Conservation (phyloP, 2,888 invertebrate species). For the Cephus sareptanus region DNA sequence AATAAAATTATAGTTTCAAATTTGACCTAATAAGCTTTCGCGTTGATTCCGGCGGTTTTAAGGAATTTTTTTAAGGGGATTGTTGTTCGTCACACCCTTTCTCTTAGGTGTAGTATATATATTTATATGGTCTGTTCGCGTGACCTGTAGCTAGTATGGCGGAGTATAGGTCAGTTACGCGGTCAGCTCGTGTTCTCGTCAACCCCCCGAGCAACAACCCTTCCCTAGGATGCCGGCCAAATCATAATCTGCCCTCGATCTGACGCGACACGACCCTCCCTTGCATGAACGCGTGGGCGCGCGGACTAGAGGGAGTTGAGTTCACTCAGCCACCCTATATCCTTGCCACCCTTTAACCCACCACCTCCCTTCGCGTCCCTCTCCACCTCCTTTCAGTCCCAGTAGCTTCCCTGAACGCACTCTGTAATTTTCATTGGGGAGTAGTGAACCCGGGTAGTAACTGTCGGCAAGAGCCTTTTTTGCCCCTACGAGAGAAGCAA, state of each 20-base stretch:
- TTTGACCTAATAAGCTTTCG: background rate
- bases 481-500: background rate
- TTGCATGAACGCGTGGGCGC: background rate
- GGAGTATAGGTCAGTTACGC: conserved; percentile 44
- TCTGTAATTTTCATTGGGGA: background rate
- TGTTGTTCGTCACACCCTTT: background rate
- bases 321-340: background rate
- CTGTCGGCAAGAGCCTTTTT: background rate
- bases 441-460: background rate
- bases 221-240: background rate
- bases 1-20: background rate
- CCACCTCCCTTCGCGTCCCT: background rate
- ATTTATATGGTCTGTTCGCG: conserved; percentile 20
- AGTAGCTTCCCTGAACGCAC: background rate
- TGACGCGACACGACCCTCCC: conserved; percentile 10
- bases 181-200: conserved; percentile 9
- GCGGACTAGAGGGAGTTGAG: background rate
- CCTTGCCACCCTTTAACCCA: background rate
- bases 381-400: background rate
- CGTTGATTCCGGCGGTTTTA: background rate
- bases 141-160: conserved; percentile 22
- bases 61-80: background rate
- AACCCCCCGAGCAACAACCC: conserved; percentile 9
- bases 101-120: background rate
- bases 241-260: conserved; percentile 19